These are phyloP conservation scores for Danionella dracula DNA, from an alignment of 2,797 vertebrate genomes.

Conservation along the genomic window DNA sequence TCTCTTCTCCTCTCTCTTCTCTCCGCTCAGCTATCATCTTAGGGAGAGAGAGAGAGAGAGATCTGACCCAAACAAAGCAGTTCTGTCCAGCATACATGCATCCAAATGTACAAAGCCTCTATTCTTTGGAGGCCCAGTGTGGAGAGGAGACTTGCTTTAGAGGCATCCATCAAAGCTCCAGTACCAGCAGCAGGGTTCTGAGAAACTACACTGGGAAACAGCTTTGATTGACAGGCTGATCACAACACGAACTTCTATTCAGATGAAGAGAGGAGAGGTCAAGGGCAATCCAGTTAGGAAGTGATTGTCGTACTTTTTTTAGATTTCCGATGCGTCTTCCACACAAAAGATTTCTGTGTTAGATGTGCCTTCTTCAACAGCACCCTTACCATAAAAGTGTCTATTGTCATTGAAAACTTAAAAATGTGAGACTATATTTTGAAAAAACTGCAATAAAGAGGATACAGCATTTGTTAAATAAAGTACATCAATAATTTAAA, in stretches of 20 bases:
- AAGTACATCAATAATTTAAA: no score
- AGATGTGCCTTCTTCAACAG: no score
- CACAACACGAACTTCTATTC: slow-evolving; percentile 20
- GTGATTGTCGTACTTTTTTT: not conserved
- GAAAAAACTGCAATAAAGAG: no score
- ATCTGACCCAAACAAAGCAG: slow-evolving; percentile 64
- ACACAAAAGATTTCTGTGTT: no score
- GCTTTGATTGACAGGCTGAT: slow-evolving; percentile 33
- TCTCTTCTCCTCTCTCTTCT: no score
- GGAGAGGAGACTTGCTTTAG: slow-evolving; percentile 41
- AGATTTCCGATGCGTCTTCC: not conserved
- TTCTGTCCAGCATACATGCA: slow-evolving; percentile 74
- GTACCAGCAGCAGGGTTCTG: slow-evolving; percentile 38
- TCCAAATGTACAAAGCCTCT: slow-evolving; percentile 67
- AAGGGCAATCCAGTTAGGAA: slow-evolving; percentile 1
- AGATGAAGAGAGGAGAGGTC: not conserved
- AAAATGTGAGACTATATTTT: no score
- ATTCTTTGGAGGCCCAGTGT: slow-evolving; percentile 64
- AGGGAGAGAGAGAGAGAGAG: slow-evolving; percentile 44
- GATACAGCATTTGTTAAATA: no score
- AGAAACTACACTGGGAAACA: slow-evolving; percentile 35
- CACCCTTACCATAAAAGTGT: no score
- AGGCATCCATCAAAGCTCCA: slow-evolving; percentile 39
- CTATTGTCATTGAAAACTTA: no score
- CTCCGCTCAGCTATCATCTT: no score